Percentiles rank a stretch among this genome's conserved stretches.
Conservation (phyloP, 2,797 vertebrate genomes). For the Oreochromis grahami region DNA sequence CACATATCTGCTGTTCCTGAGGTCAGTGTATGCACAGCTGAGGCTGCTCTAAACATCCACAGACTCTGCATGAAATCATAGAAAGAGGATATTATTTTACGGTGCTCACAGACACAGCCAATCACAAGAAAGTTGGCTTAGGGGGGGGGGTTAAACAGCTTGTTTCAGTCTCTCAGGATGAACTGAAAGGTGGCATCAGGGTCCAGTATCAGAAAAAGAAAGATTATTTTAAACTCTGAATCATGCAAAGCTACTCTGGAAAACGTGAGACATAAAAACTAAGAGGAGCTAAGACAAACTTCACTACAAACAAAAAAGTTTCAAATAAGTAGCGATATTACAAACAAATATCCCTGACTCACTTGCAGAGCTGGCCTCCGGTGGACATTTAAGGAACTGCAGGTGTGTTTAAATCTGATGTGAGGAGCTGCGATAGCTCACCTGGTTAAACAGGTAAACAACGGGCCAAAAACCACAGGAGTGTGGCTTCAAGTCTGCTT, state of each 20-base stretch:
- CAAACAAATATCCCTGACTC: neutral
- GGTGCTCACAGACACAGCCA: neutral
- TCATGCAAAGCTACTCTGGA: neutral
- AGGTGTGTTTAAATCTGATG: neutral
- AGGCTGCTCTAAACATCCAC: neutral
- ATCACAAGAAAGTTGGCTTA: neutral
- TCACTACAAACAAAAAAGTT: neutral
- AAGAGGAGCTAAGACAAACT: neutral
- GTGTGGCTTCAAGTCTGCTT: neutral
- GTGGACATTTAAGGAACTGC: neutral
- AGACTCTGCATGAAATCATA: neutral
- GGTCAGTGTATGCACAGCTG: neutral
- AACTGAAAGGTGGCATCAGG: neutral
- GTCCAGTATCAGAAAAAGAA: neutral
- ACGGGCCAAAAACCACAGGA: fast-evolving
- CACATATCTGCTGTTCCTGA: neutral
- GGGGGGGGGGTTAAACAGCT: neutral
- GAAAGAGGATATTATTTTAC: neutral
- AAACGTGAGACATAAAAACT: neutral
- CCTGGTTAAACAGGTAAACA: neutral
- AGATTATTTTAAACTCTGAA: neutral
- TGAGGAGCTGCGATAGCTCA: neutral
- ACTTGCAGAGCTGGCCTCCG: neutral
- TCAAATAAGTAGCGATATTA: neutral
- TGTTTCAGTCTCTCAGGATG: neutral